phyloP scores from a whole-genome alignment of 2,113 vertebrate genomes.

The Toxotes chatareus region DNA sequence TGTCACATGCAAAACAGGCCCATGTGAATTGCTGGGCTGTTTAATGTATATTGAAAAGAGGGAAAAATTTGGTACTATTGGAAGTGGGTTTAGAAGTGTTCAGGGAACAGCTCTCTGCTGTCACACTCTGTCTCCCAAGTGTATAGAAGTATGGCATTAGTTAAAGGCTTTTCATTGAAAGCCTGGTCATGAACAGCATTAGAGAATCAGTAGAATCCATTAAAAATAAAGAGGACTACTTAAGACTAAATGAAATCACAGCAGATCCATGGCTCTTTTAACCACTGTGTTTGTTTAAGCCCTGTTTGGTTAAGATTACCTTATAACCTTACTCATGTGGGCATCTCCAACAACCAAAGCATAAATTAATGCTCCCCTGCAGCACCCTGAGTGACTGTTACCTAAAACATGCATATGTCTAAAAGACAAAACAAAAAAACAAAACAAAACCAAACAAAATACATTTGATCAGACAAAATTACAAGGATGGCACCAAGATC shows the following conservation, averaged over 20 bases:
- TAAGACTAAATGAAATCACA: constrained; percentile 13
- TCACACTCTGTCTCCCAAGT: constrained; percentile 30
- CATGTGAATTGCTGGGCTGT: not conserved
- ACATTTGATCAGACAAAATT: not conserved
- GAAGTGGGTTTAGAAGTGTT: constrained; percentile 15
- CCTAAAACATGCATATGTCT: not conserved
- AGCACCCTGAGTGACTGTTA: not conserved
- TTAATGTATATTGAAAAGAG: constrained; percentile 29
- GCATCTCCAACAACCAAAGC: not conserved
- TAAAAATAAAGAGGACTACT: constrained; percentile 38
- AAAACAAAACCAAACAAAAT: not conserved
- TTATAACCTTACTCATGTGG: constrained; percentile 6
- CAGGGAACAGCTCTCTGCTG: not conserved
- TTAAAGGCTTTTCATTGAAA: constrained; percentile 39
- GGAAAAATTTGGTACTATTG: not conserved
- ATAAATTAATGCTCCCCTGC: not conserved
- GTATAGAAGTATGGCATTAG: constrained; percentile 12
- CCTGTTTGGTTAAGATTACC: constrained; percentile 55
- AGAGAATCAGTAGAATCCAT: constrained; percentile 39
- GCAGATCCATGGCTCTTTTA: constrained; percentile 34
- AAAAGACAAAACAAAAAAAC: too few relatives aligned
- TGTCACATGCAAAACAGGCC: not conserved
- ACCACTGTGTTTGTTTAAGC: constrained; percentile 38
- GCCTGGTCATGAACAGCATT: constrained; percentile 14
- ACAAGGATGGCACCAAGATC: not conserved